These are phyloP conservation scores for Microctenopoma lineatum DNA, from an alignment of 2,797 vertebrate species.

Conservation along the genomic window DNA sequence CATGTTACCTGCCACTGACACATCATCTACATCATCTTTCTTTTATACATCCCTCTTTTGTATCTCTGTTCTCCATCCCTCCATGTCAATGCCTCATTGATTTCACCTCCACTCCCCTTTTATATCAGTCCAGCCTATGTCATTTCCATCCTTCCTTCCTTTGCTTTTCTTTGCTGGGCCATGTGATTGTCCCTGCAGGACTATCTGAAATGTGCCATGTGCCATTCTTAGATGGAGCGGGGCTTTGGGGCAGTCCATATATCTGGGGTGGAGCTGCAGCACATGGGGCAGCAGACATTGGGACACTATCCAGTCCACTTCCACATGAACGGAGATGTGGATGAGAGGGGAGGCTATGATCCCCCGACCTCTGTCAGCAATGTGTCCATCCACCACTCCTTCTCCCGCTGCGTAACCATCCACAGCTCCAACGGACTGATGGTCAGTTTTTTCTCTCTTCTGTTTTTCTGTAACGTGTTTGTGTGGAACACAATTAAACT, in stretches of 20 bases:
- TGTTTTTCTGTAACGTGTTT: background rate
- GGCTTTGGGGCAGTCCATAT: constrained; percentile 90
- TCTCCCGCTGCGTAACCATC: constrained; percentile 90
- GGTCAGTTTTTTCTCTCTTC: constrained; percentile 81
- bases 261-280: constrained; percentile 90
- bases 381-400: constrained; percentile 90
- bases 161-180: background rate
- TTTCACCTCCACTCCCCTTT: no score
- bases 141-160: no score
- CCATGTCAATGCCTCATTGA: no score
- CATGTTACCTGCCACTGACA: background rate
- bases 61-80: no score
- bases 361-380: constrained; percentile 89
- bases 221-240: constrained; percentile 85
- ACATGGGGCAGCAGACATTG: constrained; percentile 97
- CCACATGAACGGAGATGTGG: constrained; percentile 94
- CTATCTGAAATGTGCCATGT: background rate
- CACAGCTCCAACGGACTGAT: constrained; percentile 91
- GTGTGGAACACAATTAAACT: background rate
- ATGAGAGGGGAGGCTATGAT: constrained; percentile 89
- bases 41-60: no score
- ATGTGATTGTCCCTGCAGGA: background rate
- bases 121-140: no score
- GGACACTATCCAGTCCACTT: constrained; percentile 97
- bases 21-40: no score